These are phyloP conservation scores for Bujurquina vittata DNA, from an alignment of 2,113 vertebrate genomes.

Conservation along the genomic window DNA sequence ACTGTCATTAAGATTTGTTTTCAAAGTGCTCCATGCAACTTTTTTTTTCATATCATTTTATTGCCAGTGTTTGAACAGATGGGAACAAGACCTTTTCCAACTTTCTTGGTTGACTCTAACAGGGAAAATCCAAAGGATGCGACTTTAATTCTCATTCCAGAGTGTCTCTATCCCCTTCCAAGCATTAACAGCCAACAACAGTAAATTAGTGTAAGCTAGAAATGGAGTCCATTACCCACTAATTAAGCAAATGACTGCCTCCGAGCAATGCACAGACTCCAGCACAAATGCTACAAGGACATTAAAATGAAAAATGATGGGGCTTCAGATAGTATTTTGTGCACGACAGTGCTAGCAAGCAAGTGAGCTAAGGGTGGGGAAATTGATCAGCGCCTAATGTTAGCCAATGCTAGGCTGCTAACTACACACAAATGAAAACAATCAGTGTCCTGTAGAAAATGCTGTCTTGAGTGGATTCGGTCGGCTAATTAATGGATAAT, in stretches of 20 bases:
- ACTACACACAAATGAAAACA: neutral
- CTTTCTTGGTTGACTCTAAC: neutral
- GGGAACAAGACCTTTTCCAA: neutral
- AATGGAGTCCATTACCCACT: neutral
- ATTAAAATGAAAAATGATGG: neutral
- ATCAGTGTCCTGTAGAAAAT: neutral
- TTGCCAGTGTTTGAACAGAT: neutral
- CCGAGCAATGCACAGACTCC: neutral
- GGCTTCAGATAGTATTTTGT: neutral
- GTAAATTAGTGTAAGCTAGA: neutral
- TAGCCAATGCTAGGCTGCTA: neutral
- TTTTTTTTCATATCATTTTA: neutral
- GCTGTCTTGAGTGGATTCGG: neutral
- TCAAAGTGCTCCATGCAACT: neutral
- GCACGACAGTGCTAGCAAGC: neutral
- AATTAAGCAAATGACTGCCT: neutral
- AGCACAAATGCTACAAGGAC: neutral
- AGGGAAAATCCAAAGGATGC: neutral
- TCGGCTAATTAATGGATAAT: neutral
- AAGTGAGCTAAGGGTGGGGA: neutral
- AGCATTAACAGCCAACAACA: neutral
- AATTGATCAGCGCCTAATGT: fast-evolving
- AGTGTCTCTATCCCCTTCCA: neutral
- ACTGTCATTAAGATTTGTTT: neutral
- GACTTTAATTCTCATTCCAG: neutral